These are phyloP conservation scores for Macrosoma leucophasiata DNA, from an alignment of 2,888 invertebrate genomes.

Conservation along the genomic window DNA sequence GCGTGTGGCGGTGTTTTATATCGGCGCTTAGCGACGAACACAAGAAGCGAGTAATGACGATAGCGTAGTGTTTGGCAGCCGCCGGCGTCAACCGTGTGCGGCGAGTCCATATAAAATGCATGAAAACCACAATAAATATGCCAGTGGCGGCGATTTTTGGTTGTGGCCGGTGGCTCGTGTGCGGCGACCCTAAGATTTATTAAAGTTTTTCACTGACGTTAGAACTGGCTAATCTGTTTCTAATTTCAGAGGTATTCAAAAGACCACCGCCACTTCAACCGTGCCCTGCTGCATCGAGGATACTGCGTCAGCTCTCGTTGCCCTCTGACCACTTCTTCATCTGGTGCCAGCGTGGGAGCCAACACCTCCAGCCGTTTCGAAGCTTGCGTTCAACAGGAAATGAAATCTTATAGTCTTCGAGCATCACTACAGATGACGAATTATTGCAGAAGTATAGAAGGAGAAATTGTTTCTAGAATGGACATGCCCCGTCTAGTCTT, in stretches of 20 bases:
- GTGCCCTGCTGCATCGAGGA: constrained; percentile 43
- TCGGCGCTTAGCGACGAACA: too few relatives aligned
- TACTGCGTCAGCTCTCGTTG: constrained; percentile 48
- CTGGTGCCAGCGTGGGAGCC: constrained; percentile 27
- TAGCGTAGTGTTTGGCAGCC: too few relatives aligned
- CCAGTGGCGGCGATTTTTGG: background rate
- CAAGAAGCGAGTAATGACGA: too few relatives aligned
- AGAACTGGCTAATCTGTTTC: background rate
- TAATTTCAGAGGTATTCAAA: constrained; percentile 36
- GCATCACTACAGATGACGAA: constrained; percentile 29
- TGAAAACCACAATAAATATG: too few relatives aligned
- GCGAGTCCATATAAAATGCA: too few relatives aligned
- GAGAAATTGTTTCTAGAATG: too few relatives aligned
- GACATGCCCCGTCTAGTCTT: constrained; percentile 28
- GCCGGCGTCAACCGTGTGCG: too few relatives aligned
- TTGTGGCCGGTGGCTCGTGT: too few relatives aligned
- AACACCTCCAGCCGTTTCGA: constrained; percentile 33
- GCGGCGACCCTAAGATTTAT: too few relatives aligned
- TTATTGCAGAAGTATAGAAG: constrained; percentile 46
- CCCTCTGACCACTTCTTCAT: constrained; percentile 16
- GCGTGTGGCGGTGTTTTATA: too few relatives aligned
- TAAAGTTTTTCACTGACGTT: background rate
- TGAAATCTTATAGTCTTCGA: constrained; percentile 29
- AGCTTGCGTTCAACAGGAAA: constrained; percentile 35
- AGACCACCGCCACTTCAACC: constrained; percentile 38